Conservation (phyloP, 1,140 invertebrate genomes). For the Aradophagus sp. region DNA sequence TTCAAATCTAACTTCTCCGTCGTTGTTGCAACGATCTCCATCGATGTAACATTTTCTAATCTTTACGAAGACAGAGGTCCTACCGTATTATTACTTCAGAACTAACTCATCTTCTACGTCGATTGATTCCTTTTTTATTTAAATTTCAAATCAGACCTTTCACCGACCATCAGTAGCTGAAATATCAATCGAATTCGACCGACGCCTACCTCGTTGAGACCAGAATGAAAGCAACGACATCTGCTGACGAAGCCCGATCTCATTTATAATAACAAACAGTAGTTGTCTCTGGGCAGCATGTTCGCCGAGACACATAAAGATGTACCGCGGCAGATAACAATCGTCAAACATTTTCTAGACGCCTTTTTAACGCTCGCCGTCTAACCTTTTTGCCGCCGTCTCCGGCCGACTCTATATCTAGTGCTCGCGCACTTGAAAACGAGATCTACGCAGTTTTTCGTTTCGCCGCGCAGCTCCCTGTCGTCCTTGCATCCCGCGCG, state of each 20-base stretch:
- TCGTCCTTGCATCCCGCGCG: constrained; percentile 62
- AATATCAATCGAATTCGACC: too few relatives aligned
- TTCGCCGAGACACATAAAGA: constrained; percentile 45
- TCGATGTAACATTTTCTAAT: too few relatives aligned
- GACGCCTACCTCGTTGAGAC: too few relatives aligned
- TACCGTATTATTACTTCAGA: too few relatives aligned
- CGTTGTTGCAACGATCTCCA: too few relatives aligned
- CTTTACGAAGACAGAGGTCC: too few relatives aligned
- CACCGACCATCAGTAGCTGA: too few relatives aligned
- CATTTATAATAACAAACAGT: constrained; percentile 35
- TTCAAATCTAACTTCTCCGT: too few relatives aligned
- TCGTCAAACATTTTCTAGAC: constrained; percentile 46
- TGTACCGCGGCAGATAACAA: constrained; percentile 49
- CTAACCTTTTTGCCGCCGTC: constrained; percentile 36
- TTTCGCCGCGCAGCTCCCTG: constrained; percentile 47
- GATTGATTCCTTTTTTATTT: too few relatives aligned
- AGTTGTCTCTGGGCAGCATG: constrained; percentile 17
- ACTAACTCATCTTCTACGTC: too few relatives aligned
- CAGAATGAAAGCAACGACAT: too few relatives aligned
- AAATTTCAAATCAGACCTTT: too few relatives aligned
- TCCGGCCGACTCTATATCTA: constrained; percentile 46
- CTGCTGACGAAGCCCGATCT: neutral
- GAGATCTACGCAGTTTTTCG: constrained; percentile 54
- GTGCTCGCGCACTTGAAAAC: constrained; percentile 49
- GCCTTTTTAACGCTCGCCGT: constrained; percentile 31